Percentiles rank a stretch among this genome's conserved stretches.
Evolutionary conservation across 2,113 vertebrate species (phyloP).

Genomic region (Xyliphius kryptos): DNA sequence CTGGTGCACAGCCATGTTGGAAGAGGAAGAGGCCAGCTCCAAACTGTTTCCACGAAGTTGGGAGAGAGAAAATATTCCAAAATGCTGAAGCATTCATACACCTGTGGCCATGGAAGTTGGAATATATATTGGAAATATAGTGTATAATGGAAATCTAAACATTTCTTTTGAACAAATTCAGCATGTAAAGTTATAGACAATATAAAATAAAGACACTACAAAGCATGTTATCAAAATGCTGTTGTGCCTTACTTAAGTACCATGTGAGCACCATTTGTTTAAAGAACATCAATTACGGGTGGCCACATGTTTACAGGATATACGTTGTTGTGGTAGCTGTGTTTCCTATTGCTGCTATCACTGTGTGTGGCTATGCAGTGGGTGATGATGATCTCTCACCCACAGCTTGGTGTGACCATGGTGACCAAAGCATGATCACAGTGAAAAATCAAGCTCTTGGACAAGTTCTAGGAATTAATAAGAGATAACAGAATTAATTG

Average conservation of each 20-base stretch:
- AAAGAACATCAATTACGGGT: not conserved
- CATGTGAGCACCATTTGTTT: not conserved
- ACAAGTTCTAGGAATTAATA: not conserved
- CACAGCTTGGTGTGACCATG: conserved; percentile 4
- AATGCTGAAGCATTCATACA: no score
- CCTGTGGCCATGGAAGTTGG: no score
- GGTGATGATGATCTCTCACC: conserved; percentile 3
- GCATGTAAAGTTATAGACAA: no score
- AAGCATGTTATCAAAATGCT: not conserved
- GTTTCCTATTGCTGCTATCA: not conserved
- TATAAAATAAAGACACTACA: no score
- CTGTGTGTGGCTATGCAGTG: conserved; percentile 1
- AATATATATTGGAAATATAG: no score
- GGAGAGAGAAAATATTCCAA: no score
- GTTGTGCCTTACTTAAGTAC: not conserved
- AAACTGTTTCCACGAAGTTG: no score
- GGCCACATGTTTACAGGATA: no score
- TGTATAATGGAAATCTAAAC: no score
- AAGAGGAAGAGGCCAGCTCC: no score
- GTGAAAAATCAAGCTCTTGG: not conserved
- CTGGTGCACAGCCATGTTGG: no score
- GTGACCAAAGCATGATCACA: not conserved
- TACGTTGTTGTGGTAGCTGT: conserved; percentile 2
- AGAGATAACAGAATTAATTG: not conserved
- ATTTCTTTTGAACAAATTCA: no score